Base-by-base conservation (phyloP, 53 echinoderm and acorn worm genomes). In the Actinopyga echinites region DNA sequence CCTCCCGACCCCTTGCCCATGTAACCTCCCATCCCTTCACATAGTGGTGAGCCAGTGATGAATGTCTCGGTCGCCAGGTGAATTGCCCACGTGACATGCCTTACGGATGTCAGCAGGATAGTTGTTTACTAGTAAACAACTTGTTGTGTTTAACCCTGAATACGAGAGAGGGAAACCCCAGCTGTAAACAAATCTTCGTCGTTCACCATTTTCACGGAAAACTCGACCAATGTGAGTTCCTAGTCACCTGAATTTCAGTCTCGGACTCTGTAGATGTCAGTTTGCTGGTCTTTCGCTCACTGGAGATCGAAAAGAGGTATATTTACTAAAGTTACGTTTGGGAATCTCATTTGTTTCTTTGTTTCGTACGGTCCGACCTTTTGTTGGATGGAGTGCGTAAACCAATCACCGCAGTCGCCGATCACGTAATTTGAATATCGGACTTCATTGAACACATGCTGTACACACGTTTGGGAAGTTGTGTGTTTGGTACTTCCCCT, bases 121-220 rank as follows among this genome's bases (percentile, higher is more conserved):
- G 88, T 95, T 97, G 97, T 97, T 97, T 97, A 97, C 89, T 88
- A 83, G 97, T 97, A 97, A 97, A 97, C 97, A 97, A 97, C 85
- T 97, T 97, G 97, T 97, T 97, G 91, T 97, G 94, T 92, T 97
- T 97, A 97, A 90, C 97, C 97, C 97, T 97, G 94, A 91, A 83
- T 86, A 80, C 58, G 86, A 97, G 90, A 82, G 83, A 86, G 90
- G 94, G 97, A 89, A 92, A 97, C 97, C 97, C 97, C 94, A 89
- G 92, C 89, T 87, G 97, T 97, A 97, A 97, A 97, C 94, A 94
- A 92, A 90, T 90, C 90, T 91, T 91, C 91, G 93, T 93, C 92
- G 89, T 89, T 92, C 94, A 94, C 97, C 97, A 97, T 97, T 97
- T 97, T 93, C 87, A 92, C 97, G 91, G 92, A 97, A 97, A 97